These are phyloP conservation scores for Xylocopa sonorina DNA, from an alignment of 1,140 invertebrate genomes.

Conservation along the genomic window DNA sequence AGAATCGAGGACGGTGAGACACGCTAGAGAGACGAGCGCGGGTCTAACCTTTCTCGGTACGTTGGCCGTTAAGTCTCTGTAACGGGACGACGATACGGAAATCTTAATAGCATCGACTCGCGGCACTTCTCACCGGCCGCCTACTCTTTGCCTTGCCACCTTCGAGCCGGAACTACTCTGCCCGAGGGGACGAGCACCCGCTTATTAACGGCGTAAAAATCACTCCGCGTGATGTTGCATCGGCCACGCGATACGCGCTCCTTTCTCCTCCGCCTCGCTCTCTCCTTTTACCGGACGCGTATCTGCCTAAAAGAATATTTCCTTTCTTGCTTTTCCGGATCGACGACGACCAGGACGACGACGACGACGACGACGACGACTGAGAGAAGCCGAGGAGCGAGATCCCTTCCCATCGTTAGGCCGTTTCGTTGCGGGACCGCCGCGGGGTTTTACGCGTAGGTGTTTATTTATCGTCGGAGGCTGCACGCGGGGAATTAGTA, in stretches of 20 bases:
- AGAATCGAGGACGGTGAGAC: not conserved
- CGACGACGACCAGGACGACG: too few relatives aligned
- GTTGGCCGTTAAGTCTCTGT: not conserved
- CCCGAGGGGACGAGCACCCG: conserved; percentile 48
- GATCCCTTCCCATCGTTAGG: conserved; percentile 51
- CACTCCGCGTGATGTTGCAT: conserved; percentile 45
- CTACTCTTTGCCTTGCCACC: conserved; percentile 53
- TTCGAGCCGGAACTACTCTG: conserved; percentile 65
- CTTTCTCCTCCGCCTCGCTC: not conserved
- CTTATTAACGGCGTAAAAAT: conserved; percentile 63
- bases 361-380: too few relatives aligned
- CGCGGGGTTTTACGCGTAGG: conserved; percentile 31
- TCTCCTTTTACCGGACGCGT: too few relatives aligned
- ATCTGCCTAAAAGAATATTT: too few relatives aligned
- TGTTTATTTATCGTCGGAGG: conserved; percentile 56
- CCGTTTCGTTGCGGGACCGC: conserved; percentile 38
- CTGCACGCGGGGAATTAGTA: conserved; percentile 47
- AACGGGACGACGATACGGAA: conserved; percentile 62
- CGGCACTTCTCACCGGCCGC: conserved; percentile 30
- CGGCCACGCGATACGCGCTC: conserved; percentile 48
- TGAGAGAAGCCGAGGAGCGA: conserved; percentile 37
- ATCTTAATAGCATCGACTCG: conserved; percentile 66
- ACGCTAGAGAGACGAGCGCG: conserved; percentile 3
- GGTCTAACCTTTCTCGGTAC: not conserved
- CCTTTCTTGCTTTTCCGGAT: too few relatives aligned